Base-by-base conservation (phyloP, 2,113 vertebrate species). In the Saccopteryx bilineata region DNA sequence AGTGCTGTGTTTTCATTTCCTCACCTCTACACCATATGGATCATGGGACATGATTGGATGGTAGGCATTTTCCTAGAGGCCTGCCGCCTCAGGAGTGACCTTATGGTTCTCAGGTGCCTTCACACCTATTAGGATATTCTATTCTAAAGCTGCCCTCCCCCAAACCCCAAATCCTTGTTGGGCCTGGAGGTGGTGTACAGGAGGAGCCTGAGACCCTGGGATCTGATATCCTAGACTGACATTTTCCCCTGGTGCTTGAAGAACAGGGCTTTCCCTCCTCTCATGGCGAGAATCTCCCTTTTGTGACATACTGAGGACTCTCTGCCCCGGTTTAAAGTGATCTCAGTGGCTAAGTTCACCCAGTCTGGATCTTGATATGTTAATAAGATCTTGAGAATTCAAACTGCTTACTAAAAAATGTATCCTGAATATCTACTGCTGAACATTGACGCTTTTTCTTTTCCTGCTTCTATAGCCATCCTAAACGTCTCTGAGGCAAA, bases 401-500 rank as follows among this genome's bases (percentile, higher is more conserved):
- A 96, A 93, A 52, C 33, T 75, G 18, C 24, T 8, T 78, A 80
- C 93, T 92, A 71, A 90, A 92, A 90, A 81, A 82, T 19, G 56
- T 84, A 5, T 72, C 33, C 17, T 82, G 19, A 48, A 28, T 91
- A 90, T 88, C 52, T 93, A 61, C 52, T 86, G 52, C 68, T 69
- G 86, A 88, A 87, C 87, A 74, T 48, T 66, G 90, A 90, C 26
- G 14, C 71, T 95, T 91, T 93, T 52, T 86, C 71, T 94, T 78
- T 94, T 31, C 56, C 56, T 91, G 46, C 69, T 95, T 21, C 84
- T 95, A 0, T 94, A 91, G 93, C 60, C 85, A 88, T 91, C 85
- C 46, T 88, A 80, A 93, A 93, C 4, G 80, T 96, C n/a, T 63
- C 63, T 63, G 61, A 95, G 93, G 93, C 89, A 96, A 85, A 87